These are phyloP conservation scores for Trachythela sp. DNA, from an alignment of 64 coral and sea anemone species.

Conservation along the genomic window DNA sequence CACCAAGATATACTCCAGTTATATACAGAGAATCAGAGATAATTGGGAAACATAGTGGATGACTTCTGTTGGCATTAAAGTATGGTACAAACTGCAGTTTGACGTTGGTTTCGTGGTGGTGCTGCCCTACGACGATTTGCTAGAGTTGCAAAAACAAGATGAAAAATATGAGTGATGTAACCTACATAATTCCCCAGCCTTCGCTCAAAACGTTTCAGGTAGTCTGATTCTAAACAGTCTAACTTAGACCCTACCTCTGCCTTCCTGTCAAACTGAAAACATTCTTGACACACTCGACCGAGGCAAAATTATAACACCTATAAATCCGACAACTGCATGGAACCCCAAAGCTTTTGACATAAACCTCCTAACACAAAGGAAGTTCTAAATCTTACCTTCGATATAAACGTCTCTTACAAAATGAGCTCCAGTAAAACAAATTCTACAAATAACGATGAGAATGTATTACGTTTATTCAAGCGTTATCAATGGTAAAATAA, in stretches of 20 bases:
- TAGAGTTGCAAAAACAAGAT: background rate
- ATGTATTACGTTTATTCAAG: background rate
- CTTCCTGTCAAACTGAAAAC: too few relatives aligned
- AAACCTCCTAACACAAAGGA: too few relatives aligned
- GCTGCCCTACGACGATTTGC: background rate
- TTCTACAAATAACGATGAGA: slow-evolving; percentile 31
- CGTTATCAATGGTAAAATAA: too few relatives aligned
- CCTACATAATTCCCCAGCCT: background rate
- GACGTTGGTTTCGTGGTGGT: background rate
- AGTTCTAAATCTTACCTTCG: slow-evolving; percentile 57
- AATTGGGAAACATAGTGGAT: background rate
- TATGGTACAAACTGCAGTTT: background rate
- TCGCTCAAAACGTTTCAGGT: background rate
- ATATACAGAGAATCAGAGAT: too few relatives aligned
- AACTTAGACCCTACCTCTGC: too few relatives aligned
- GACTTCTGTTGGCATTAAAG: background rate
- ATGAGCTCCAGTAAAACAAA: slow-evolving; percentile 71
- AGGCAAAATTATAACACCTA: too few relatives aligned
- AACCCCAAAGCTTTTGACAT: too few relatives aligned
- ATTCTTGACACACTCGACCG: too few relatives aligned
- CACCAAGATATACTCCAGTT: too few relatives aligned
- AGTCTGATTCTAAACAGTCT: too few relatives aligned
- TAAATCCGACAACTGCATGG: too few relatives aligned
- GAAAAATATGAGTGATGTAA: background rate
- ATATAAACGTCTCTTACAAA: slow-evolving; percentile 88